Evolutionary conservation across 2,113 vertebrate genomes (phyloP), one percentile per base, ranked within the genome.

Genomic region (Suncus etruscus): DNA sequence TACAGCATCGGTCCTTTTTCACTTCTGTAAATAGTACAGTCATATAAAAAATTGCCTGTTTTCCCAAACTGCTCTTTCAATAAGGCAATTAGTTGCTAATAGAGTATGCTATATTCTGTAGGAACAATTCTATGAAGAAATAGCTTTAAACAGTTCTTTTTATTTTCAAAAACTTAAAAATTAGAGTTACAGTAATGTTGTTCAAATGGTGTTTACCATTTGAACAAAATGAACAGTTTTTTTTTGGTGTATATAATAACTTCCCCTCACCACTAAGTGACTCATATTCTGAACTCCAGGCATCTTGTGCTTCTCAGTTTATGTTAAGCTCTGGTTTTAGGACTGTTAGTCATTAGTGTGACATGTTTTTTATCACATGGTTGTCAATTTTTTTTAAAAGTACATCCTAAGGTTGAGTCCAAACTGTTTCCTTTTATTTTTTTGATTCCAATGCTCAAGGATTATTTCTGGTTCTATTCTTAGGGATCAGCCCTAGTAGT

Each of bases 21-120:
- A 75, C 80, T 95, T 95, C 50, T 95, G 54, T 94, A 20, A 70
- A 70, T 32, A 58, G 18, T 14, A 70, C 96, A 96, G 84, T 8
- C 29, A 72, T n/a, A n/a, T 84, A 79, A 81, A 54, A 68, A 83
- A 90, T 61, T 63, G 25, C 22, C 77, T 66, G 50, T 18, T 94
- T 48, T 82, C 63, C 79, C 7, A 1, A 45, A 24, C 72, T 77
- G 25, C 15, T 10, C 16, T 78, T 66, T 29, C 51, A 73, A 39
- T 39, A 39, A 39, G 39, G 5, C 39, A 39, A 39, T 39, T 39
- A 39, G 39, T 18, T 45, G 50, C n/a, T 32, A 48, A 25, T 8
- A 58, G 15, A 31, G 11, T 11, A 39, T 70, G n/a, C 31, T 45
- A 0, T 84, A 69, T 79, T 32, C 14, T 29, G 9, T 25, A 29